Evolutionary conservation across 2,888 invertebrate species (phyloP).

Genomic region (Strigamia maritima): DNA sequence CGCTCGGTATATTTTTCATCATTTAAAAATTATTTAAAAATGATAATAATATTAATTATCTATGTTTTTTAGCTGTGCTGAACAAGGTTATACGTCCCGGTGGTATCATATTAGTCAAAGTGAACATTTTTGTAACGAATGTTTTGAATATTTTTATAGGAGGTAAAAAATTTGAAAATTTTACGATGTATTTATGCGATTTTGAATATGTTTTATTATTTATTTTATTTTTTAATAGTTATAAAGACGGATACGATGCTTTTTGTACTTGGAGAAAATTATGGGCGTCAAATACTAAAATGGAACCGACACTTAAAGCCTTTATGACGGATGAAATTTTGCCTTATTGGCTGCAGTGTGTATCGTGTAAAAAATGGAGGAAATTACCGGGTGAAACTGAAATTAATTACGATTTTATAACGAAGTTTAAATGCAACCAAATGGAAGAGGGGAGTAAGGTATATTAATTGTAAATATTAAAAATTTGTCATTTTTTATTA

Average conservation of each 20-base stretch:
- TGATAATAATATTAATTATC: too few species aligned
- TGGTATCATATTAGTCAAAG: slow-evolving; percentile 54
- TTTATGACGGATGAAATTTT: slow-evolving; percentile 51
- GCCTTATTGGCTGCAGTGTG: slow-evolving; percentile 54
- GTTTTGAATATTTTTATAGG: slow-evolving; percentile 53
- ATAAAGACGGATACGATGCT: slow-evolving; percentile 41
- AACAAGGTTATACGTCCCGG: slow-evolving; percentile 49
- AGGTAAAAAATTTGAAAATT: slow-evolving; percentile 44
- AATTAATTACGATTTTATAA: slow-evolving; percentile 33
- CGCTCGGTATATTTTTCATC: slow-evolving; percentile 35
- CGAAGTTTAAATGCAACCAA: not conserved
- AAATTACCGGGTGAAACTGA: slow-evolving; percentile 47
- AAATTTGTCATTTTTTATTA: not conserved
- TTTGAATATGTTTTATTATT: not conserved
- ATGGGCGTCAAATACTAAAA: slow-evolving; percentile 49
- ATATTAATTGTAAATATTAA: not conserved
- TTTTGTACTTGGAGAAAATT: slow-evolving; percentile 49
- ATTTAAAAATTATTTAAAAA: not conserved
- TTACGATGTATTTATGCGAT: too few species aligned
- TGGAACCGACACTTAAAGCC: slow-evolving; percentile 48
- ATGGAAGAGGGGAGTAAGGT: not conserved
- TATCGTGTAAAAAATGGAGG: slow-evolving; percentile 52
- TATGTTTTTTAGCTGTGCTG: slow-evolving; percentile 45
- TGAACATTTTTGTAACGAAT: slow-evolving; percentile 55
- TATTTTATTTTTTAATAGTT: slow-evolving; percentile 37